A percentile compares a stretch with the other conserved stretches of the same genome.
Conservation (phyloP, 2,113 vertebrate genomes). For the Serilophus lunatus region DNA sequence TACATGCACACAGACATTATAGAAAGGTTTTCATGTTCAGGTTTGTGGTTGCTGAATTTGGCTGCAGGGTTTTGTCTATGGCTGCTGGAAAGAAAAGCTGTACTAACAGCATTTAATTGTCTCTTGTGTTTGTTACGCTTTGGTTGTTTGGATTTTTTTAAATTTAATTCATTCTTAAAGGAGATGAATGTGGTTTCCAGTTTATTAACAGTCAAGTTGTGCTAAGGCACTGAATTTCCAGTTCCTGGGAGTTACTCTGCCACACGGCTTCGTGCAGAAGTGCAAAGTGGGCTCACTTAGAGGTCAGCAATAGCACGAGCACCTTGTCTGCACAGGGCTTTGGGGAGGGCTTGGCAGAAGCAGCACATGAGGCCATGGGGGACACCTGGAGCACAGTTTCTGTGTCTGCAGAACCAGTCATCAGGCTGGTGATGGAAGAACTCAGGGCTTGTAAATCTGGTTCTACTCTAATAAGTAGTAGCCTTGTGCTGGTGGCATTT, state of each 20-base stretch:
- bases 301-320: background rate
- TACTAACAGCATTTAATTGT: background rate
- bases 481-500: background rate
- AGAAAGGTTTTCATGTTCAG: background rate
- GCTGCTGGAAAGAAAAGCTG: background rate
- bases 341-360: background rate
- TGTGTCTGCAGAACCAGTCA: background rate
- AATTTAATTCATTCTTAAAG: background rate
- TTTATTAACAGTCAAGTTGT: background rate
- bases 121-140: background rate
- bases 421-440: background rate
- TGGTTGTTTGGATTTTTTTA: background rate
- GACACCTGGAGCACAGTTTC: background rate
- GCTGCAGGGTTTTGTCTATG: background rate
- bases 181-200: background rate
- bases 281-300: background rate
- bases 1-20: background rate
- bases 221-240: background rate
- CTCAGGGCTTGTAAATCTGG: background rate
- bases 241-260: background rate
- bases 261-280: background rate
- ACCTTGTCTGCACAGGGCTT: background rate
- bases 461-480: background rate
- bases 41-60: background rate
- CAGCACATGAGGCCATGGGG: fast-evolving